A percentile compares a stretch with the other conserved stretches of the same genome.
Evolutionary conservation across 2,113 vertebrate species (phyloP).

Genomic region (Lasiurus borealis): DNA sequence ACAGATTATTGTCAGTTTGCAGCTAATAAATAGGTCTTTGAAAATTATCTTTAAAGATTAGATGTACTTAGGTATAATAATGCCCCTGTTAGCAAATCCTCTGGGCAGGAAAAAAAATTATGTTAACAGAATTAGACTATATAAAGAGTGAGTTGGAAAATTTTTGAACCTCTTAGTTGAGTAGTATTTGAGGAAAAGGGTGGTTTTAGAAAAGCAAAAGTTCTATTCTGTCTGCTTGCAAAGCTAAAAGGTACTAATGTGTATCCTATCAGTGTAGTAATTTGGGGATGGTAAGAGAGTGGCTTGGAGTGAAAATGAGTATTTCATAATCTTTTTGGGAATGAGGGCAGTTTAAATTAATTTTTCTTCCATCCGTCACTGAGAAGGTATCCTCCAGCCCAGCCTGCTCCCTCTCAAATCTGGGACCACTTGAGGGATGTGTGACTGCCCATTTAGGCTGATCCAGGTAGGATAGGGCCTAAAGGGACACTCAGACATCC

Average conservation of each 20-base stretch:
- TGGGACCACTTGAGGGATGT: no score
- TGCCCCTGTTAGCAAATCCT: constrained; percentile 44
- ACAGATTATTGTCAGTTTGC: neutral
- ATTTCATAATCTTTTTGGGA: neutral
- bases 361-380: neutral
- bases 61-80: neutral
- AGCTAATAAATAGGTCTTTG: constrained; percentile 31
- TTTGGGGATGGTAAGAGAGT: neutral
- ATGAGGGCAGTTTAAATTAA: neutral
- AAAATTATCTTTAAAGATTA: constrained; percentile 39
- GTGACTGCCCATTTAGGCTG: no score
- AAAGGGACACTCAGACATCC: no score
- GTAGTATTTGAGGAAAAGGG: neutral
- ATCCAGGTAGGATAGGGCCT: no score
- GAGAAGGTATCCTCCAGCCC: no score
- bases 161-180: neutral
- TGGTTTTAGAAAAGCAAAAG: neutral
- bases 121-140: constrained; percentile 1
- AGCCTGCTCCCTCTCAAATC: no score
- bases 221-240: neutral
- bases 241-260: neutral
- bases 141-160: neutral
- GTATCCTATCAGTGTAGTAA: neutral
- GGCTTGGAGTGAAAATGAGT: neutral
- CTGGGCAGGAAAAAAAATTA: constrained; percentile 42